These are phyloP conservation scores for Neoarius graeffei DNA, from an alignment of 2,113 vertebrate genomes.

Conservation along the genomic window DNA sequence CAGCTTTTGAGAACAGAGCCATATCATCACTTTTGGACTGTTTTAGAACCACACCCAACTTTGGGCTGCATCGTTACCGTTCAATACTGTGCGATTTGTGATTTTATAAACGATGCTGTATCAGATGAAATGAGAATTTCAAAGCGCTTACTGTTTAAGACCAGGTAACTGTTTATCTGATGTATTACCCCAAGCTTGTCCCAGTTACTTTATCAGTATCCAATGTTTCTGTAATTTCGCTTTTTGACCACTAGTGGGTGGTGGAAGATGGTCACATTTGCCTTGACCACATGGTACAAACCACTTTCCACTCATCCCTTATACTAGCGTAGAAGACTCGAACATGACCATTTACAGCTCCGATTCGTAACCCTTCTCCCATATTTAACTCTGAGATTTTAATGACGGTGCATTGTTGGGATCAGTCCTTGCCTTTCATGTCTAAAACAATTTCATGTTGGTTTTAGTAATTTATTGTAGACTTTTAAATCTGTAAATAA, in stretches of 20 bases:
- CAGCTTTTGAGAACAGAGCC: not conserved
- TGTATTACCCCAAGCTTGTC: not conserved
- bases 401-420: constrained; percentile 51
- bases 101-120: not conserved
- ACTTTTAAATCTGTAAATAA: constrained; percentile 68
- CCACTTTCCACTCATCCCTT: constrained; percentile 9
- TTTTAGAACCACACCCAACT: constrained; percentile 14
- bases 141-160: constrained; percentile 19
- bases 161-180: not conserved
- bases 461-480: constrained; percentile 85
- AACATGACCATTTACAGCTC: constrained; percentile 12
- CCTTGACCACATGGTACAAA: constrained; percentile 12
- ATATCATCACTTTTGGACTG: not conserved
- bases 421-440: constrained; percentile 51
- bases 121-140: not conserved
- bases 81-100: constrained; percentile 1
- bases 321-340: constrained; percentile 21
- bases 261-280: constrained; percentile 33
- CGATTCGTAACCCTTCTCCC: not conserved
- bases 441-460: constrained; percentile 53
- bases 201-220: not conserved
- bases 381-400: constrained; percentile 33
- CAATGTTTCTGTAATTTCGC: constrained; percentile 1
- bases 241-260: constrained; percentile 53
- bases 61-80: not conserved